Base-by-base conservation (phyloP, 1,140 invertebrate species). In the Bombus confusus region DNA sequence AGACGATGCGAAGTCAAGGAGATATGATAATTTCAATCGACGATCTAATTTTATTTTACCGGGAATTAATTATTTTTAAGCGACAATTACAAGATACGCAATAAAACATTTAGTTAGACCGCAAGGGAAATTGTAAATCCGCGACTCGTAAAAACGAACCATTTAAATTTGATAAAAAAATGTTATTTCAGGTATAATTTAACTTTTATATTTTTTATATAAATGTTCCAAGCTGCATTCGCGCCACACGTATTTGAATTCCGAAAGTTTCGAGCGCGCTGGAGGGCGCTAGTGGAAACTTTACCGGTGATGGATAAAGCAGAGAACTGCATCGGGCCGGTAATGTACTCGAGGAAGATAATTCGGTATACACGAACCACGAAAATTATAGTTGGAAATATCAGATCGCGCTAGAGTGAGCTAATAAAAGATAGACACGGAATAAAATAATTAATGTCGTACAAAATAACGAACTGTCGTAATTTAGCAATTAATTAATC, bases 341-440 rank as follows among this genome's bases (percentile, higher is more conserved):
- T 91, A 91, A 91, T 9, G 4, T 86, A 78, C 47, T 72, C 10
- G 66, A 34, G 15, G 62, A 62, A 69, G 87, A 81, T 84, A 89
- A 72, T n/a, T 18, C 69, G 13, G 3, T n/a, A 1, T 15, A n/a
- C 69, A 3, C 39, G 69, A 41, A 28, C 4, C 37, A 28, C 1
- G 18, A 31, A 5, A 31, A 10, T n/a, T 84, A 13, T 25, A 6
- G 9, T 72, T 84, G 37, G 15, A 12, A 62, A 72, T 47, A 71
- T 71, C 25, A 84, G 76, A 79, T 84, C 22, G 82, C 82, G 82
- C 76, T 71, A 12, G 8, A 59, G 59, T 25, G 62, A 25, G 6
- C 28, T 39, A 57, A 69, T 2, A 0, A 52, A 52, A 52, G 47
- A 22, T 52, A 22, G 18, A 22, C 18, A 52, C 0, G 18, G 6